phyloP scores from a whole-genome alignment of 2,113 vertebrate species.

The Lepidothrix coronata region DNA sequence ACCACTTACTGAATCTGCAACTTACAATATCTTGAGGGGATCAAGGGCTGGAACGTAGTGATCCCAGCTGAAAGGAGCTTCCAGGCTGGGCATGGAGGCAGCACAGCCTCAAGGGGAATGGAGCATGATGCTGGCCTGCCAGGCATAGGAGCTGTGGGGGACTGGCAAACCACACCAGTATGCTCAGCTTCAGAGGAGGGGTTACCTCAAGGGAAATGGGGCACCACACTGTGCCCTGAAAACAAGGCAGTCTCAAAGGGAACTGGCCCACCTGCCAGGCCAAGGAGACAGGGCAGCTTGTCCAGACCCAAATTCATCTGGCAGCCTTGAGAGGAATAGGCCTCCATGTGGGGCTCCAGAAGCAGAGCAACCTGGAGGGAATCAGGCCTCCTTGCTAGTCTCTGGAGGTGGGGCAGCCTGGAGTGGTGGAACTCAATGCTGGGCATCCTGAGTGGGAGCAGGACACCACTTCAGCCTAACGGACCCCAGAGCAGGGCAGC shows the following conservation, averaged over 20 bases:
- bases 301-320: background rate
- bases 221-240: background rate
- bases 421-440: background rate
- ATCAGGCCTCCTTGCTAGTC: background rate
- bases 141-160: background rate
- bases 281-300: background rate
- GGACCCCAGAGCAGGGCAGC: background rate
- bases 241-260: background rate
- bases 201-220: background rate
- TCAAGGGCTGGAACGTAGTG: background rate
- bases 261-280: background rate
- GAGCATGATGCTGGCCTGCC: background rate
- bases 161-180: background rate
- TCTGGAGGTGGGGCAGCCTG: background rate
- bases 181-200: background rate
- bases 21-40: background rate
- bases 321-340: background rate
- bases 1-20: background rate
- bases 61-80: background rate
- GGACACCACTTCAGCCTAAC: background rate
- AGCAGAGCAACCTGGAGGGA: background rate
- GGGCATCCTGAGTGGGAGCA: background rate
- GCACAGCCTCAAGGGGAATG: background rate
- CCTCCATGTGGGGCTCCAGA: background rate
- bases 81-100: background rate